Evolutionary conservation across 2,113 vertebrate genomes (phyloP), one percentile per base, ranked within the genome.

Genomic region (Agapornis roseicollis): DNA sequence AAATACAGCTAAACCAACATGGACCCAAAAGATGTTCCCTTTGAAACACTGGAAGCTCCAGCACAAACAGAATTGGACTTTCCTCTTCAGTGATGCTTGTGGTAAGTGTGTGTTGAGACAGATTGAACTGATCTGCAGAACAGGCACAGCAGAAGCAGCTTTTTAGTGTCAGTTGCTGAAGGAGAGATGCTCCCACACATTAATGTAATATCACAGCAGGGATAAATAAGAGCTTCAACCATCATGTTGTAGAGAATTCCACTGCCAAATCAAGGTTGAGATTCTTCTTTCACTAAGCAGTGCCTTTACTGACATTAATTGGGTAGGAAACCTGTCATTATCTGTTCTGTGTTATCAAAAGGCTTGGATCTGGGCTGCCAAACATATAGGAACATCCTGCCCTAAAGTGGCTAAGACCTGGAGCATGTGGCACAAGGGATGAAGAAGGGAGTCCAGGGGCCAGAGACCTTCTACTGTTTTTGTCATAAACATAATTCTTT

Each of bases 201-300:
- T 77, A 19, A 24, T 3, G 1, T 66, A 63, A 29, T 11, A 52
- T 37, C 74, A 72, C 12, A 63, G 37, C 25, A 63, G 10, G 37
- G 17, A 60, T 49, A 78, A 85, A 28, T 41, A 58, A 73, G 23
- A 72, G 23, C 46, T 47, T 64, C 31, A 60, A 24, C 23, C n/a
- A 58, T 18, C 0, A 1, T 0, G 0, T 14, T 68, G 31, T n/a
- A 63, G 41, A 61, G 64, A 71, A 68, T 50, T 13, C 29, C 18
- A 52, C 24, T 53, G 65, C 27, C 31, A 81, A 72, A 78, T 69
- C 23, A 58, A 58, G 27, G 70, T 4, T 47, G 20, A 73, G 85
- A 64, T 39, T 12, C 8, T 72, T 66, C 37, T 93, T 85, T 78
- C n/a, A 22, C 9, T 56, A 46, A 46, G 35, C 6, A 37, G 37